These are phyloP conservation scores for Mongoloraphidia duomilia DNA, from an alignment of 2,888 invertebrate species.

Conservation along the genomic window DNA sequence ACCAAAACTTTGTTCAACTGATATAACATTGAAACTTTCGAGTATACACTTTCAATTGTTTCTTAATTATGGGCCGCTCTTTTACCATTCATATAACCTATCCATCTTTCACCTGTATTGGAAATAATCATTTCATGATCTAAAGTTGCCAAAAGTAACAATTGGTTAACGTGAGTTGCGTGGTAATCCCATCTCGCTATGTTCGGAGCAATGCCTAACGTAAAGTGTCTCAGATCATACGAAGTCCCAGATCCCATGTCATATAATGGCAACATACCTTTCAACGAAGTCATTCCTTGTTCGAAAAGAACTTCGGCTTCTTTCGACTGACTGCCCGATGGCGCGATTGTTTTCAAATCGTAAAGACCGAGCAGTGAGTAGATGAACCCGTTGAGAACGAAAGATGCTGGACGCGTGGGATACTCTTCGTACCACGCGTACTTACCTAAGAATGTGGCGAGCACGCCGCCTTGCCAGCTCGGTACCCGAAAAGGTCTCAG, in stretches of 20 bases:
- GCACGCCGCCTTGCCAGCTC: conserved; percentile 65
- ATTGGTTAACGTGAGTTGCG: conserved; percentile 93
- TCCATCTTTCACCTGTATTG: conserved; percentile 82
- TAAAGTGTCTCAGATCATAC: conserved; percentile 91
- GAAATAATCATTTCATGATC: conserved; percentile 69
- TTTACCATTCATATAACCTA: conserved; percentile 91
- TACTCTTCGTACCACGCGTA: conserved; percentile 97
- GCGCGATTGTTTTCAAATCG: conserved; percentile 75
- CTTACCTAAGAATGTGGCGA: conserved; percentile 71
- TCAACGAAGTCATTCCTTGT: conserved; percentile 76
- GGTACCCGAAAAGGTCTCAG: conserved; percentile 62
- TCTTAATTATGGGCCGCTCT: conserved; percentile 83
- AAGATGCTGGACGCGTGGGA: conserved; percentile 86
- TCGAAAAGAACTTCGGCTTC: conserved; percentile 64
- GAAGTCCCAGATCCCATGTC: conserved; percentile 93
- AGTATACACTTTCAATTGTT: not conserved
- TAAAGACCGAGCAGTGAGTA: conserved; percentile 92
- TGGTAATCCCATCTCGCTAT: conserved; percentile 98
- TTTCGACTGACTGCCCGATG: conserved; percentile 44
- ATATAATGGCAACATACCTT: conserved; percentile 73
- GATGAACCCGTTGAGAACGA: conserved; percentile 96
- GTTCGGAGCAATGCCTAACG: conserved; percentile 79
- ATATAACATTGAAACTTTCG: not conserved
- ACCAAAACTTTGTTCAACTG: not conserved
- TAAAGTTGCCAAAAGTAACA: conserved; percentile 74